A percentile compares a stretch with the other conserved stretches of the same genome.
phyloP scores from a whole-genome alignment of 64 coral and sea anemone species.

The Montipora capricornis region DNA sequence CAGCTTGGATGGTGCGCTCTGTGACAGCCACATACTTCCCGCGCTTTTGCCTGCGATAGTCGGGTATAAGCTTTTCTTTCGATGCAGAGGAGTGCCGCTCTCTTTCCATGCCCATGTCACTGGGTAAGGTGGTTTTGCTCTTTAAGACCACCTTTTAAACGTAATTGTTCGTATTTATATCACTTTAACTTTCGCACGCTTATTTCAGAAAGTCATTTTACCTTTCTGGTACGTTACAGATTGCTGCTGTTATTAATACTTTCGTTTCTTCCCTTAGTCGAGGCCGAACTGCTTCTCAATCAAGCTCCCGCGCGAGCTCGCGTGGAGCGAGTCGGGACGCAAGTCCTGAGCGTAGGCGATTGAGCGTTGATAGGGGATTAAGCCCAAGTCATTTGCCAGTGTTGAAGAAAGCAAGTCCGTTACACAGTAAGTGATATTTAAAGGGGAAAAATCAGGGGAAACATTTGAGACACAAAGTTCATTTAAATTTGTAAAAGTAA shows the following conservation, averaged over 20 bases:
- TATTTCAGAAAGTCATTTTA: not conserved
- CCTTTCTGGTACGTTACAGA: not conserved
- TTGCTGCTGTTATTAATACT: not conserved
- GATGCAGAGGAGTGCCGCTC: not conserved
- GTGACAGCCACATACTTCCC: not conserved
- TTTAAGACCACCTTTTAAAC: not conserved
- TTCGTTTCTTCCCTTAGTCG: slow-evolving; percentile 19
- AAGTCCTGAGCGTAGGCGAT: slow-evolving; percentile 72
- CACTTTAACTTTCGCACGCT: not conserved
- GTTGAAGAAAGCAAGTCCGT: slow-evolving; percentile 50
- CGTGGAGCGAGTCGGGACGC: slow-evolving; percentile 70
- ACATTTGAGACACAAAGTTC: too few relatives aligned
- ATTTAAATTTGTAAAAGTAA: too few relatives aligned
- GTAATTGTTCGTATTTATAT: not conserved
- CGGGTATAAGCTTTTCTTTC: not conserved
- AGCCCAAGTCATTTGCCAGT: slow-evolving; percentile 59
- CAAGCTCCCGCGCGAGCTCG: slow-evolving; percentile 68
- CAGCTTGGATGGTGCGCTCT: too few relatives aligned
- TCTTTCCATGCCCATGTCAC: not conserved
- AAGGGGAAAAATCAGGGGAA: too few relatives aligned
- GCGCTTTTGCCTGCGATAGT: not conserved
- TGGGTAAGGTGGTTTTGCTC: not conserved
- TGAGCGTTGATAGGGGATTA: slow-evolving; percentile 58
- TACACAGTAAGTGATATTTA: slow-evolving; percentile 54
- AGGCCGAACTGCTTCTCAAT: slow-evolving; percentile 56